Conservation (phyloP, 2,113 vertebrate genomes). For the Bettongia penicillata region DNA sequence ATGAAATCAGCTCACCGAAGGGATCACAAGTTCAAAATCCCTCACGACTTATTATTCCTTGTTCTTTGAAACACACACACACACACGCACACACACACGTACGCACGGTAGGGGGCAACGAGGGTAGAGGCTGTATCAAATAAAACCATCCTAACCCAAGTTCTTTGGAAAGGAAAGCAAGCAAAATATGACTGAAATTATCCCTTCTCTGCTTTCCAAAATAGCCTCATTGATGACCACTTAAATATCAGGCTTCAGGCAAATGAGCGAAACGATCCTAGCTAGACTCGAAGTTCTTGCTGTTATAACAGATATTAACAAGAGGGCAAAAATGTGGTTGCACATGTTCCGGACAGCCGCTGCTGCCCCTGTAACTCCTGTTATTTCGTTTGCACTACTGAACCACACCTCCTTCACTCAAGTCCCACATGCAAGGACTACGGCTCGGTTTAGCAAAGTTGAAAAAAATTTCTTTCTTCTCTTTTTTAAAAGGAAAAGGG, state of each 20-base stretch:
- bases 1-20: slow-evolving; percentile 4
- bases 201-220: not conserved
- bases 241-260: not conserved
- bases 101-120: not conserved
- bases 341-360: not conserved
- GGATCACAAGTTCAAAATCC: slow-evolving; percentile 7
- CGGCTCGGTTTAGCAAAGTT: not conserved
- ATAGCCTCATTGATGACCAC: not conserved
- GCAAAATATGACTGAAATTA: not conserved
- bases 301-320: not conserved
- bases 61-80: not conserved
- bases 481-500: not conserved
- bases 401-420: not conserved
- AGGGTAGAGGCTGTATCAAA: not conserved
- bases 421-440: not conserved
- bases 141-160: not conserved
- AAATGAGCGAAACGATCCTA: not conserved
- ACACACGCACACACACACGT: not conserved
- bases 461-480: not conserved
- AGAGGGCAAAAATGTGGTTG: not conserved
- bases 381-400: not conserved
- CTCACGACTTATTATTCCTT: not conserved
- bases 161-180: not conserved
- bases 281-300: not conserved
- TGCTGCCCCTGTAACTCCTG: not conserved